A percentile compares a stretch with the other conserved stretches of the same genome.
These are phyloP conservation scores for Asobara japonica DNA, from an alignment of 1,140 invertebrate genomes.

Conservation along the genomic window DNA sequence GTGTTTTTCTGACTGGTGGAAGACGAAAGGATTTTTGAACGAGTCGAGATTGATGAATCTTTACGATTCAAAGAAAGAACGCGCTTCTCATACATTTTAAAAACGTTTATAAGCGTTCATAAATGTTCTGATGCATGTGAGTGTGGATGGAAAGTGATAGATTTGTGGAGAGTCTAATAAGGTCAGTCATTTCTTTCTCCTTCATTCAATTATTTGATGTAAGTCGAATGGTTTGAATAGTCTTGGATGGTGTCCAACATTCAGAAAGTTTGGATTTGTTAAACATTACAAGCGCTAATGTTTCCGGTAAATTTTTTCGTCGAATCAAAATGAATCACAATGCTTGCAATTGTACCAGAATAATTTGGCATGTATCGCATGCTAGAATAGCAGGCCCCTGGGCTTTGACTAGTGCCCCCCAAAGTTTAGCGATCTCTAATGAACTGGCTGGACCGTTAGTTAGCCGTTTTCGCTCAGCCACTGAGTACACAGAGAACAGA, in stretches of 20 bases:
- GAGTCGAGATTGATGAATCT: neutral
- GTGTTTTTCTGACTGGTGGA: conserved; percentile 19
- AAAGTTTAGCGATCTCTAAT: conserved; percentile 10
- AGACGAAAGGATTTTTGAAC: neutral
- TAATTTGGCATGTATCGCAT: neutral
- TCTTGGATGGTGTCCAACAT: neutral
- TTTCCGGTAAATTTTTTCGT: too few species aligned
- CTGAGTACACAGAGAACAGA: neutral
- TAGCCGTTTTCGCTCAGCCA: conserved; percentile 4
- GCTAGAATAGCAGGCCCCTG: neutral
- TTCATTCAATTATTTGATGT: too few species aligned
- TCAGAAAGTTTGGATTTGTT: neutral
- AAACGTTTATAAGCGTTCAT: neutral
- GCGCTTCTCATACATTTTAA: neutral
- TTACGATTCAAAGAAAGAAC: neutral
- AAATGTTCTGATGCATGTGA: neutral
- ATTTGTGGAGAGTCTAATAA: neutral
- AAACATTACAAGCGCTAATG: too few species aligned
- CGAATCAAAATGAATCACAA: too few species aligned
- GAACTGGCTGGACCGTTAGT: conserved; percentile 11
- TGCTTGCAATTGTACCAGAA: too few species aligned
- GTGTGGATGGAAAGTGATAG: neutral
- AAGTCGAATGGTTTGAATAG: too few species aligned
- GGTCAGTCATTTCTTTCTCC: neutral
- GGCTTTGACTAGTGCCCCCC: neutral